phyloP scores from a whole-genome alignment of 2,888 invertebrate species.

The Drosophila buzzatii region DNA sequence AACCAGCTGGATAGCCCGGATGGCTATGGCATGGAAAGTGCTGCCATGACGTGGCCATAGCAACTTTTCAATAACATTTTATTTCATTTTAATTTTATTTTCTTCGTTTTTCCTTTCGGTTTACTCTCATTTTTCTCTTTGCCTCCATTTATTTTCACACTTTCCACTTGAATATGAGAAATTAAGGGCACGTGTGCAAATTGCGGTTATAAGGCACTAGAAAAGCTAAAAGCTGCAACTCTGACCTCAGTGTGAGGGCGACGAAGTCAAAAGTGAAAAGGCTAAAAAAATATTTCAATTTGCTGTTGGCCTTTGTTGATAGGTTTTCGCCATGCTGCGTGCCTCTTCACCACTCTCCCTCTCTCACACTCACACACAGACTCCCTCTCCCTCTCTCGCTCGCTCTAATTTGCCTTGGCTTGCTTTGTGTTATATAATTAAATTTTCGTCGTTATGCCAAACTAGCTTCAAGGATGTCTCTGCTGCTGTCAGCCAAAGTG shows the following conservation, averaged over 20 bases:
- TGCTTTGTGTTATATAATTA: conserved; percentile 76
- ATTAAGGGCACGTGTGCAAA: conserved; percentile 68
- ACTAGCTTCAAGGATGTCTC: conserved; percentile 32
- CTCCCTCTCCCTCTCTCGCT: background rate
- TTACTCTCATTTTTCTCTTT: background rate
- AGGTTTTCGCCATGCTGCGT: conserved; percentile 30
- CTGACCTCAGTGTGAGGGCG: background rate
- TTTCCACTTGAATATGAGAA: conserved; percentile 46
- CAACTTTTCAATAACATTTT: conserved; percentile 59
- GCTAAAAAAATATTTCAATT: conserved; percentile 45
- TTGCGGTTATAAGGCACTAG: conserved; percentile 61
- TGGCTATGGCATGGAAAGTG: conserved; percentile 4
- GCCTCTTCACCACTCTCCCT: background rate
- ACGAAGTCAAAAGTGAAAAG: conserved; percentile 44
- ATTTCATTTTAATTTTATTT: conserved; percentile 26
- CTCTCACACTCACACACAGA: background rate
- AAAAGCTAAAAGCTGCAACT: conserved; percentile 9
- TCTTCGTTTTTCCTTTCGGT: background rate
- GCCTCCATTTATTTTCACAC: conserved; percentile 45
- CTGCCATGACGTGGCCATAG: conserved; percentile 19
- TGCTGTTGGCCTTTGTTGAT: conserved; percentile 57
- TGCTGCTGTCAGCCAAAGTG: conserved; percentile 63
- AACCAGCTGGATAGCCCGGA: conserved; percentile 40
- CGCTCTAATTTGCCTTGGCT: conserved; percentile 20
- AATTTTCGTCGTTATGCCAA: conserved; percentile 78